These are phyloP conservation scores for Brachionus manjavacas DNA, from an alignment of 1,140 invertebrate species.

Conservation along the genomic window DNA sequence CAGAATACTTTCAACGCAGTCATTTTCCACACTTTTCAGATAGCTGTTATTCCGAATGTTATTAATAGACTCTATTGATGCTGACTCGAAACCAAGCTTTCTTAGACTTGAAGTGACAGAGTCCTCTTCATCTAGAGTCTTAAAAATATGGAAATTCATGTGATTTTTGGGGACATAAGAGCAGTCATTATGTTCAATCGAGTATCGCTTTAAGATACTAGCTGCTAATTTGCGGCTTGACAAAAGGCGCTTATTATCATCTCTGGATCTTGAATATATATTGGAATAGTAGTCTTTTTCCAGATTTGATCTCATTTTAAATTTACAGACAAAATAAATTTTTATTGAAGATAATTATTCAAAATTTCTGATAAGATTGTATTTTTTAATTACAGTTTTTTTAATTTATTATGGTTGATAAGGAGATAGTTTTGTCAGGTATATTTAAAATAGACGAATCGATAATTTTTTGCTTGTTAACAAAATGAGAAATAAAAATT, in stretches of 20 bases:
- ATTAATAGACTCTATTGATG: not conserved
- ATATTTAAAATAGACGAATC: not conserved
- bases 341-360: not conserved
- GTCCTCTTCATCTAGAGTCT: not conserved
- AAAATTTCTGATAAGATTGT: not conserved
- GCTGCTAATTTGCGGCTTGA: not conserved
- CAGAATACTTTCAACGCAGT: not conserved
- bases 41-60: conserved; percentile 20
- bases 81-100: conserved; percentile 31
- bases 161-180: not conserved
- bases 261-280: not conserved
- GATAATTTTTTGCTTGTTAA: not conserved
- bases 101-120: conserved; percentile 4
- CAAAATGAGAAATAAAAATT: not conserved
- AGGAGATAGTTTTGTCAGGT: not conserved
- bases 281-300: not conserved
- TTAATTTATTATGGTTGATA: not conserved
- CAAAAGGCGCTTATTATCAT: not conserved
- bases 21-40: conserved; percentile 14
- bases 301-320: not conserved
- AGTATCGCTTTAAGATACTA: not conserved
- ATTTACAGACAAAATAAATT: not conserved
- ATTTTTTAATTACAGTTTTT: not conserved
- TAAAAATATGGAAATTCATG: not conserved
- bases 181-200: not conserved